These are phyloP conservation scores for Enteromius anoplus DNA, from an alignment of 2,797 vertebrate species.

Conservation along the genomic window DNA sequence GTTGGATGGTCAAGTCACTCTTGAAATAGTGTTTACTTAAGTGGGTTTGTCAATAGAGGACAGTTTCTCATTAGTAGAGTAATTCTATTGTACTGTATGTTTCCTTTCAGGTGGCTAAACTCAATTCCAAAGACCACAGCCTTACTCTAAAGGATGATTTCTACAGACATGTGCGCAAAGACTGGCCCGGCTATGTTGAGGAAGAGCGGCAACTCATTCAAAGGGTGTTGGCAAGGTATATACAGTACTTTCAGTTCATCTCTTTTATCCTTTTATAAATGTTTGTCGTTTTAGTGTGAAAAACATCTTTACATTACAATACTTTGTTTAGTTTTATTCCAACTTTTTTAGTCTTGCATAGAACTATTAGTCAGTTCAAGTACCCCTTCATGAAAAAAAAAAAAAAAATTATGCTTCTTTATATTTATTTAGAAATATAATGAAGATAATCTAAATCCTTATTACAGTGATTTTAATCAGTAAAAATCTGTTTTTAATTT, in stretches of 20 bases:
- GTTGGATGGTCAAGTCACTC: background rate
- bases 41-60: background rate
- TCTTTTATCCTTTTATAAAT: background rate
- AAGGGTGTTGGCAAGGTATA: conserved; percentile 75
- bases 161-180: conserved; percentile 72
- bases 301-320: background rate
- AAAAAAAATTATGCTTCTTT: background rate
- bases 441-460: background rate
- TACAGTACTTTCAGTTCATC: background rate
- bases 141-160: conserved; percentile 78
- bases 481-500: background rate
- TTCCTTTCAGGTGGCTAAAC: conserved; percentile 72
- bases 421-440: background rate
- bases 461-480: background rate
- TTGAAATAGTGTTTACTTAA: background rate
- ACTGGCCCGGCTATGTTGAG: conserved; percentile 77
- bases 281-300: background rate
- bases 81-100: background rate
- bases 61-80: conserved; percentile 25
- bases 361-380: background rate
- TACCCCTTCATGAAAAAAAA: background rate
- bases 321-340: background rate
- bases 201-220: conserved; percentile 79
- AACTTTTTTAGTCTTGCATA: background rate
- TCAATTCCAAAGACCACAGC: conserved; percentile 78